Evolutionary conservation across 2,888 invertebrate genomes (phyloP), one percentile per base, ranked within the genome.

Genomic region (Philopedon plagiatum): DNA sequence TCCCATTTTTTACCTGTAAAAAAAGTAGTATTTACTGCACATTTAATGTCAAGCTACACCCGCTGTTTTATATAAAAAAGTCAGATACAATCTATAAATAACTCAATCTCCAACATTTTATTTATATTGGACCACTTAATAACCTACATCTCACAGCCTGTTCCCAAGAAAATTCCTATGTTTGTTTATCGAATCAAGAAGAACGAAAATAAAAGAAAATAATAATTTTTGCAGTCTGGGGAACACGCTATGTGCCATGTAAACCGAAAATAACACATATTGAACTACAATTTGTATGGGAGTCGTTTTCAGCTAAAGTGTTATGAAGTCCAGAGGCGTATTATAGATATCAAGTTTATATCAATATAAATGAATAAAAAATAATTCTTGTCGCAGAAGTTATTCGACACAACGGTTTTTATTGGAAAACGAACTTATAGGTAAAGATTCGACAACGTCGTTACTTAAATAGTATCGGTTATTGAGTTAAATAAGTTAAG

Each of bases 121-220:
- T 39, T 39, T 39, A 4, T 39, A 39, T 39, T 39, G 5, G 15
- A 15, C 39, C 39, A 39, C 39, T 39, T 15, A 13, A n/a, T 39
- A 39, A 39, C 39, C 13, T 39, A 39, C 13, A 39, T 39, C 39
- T 39, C 39, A 39, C 39, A 15, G n/a, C 15, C 39, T 39, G n/a
- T 39, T 15, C 39, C 5, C 39, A 39, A 39, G 39, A 39, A 15
- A 39, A 39, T 39, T 39, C 39, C 11, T 15, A 39, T n/a, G 39
- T 39, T 39, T 39, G 39, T 39, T 39, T 39, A 39, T 39, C 39
- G 39, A 39, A 39, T 39, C 39, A 39, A 39, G 39, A 44, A 65
- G 65, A 56, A 46, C 44, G 44, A 57, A 65, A 44, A 65, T 65
- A 57, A 65, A 65, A 41, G 65, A 56, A 65, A 65, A 65, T 54